Base-by-base conservation (phyloP, 2,797 vertebrate genomes). In the Sebastes paucispinis region DNA sequence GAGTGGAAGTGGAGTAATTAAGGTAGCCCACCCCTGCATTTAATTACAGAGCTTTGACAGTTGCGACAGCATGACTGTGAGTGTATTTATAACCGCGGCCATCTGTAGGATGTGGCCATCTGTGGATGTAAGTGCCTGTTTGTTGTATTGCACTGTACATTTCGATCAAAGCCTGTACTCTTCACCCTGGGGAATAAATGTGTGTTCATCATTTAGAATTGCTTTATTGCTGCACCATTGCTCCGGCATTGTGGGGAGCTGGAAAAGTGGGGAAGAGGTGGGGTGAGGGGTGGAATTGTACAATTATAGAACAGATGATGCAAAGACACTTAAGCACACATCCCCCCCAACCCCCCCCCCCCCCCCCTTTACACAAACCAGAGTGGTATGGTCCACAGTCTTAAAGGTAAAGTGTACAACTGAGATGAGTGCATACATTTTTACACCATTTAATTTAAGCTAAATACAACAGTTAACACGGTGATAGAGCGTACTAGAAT, bases 181-280 rank as follows among this genome's bases (percentile, higher is more conserved):
- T 57, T 82, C 79, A 69, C 87, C 87, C 75, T 25, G 8, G 89
- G 90, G 85, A 87, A 86, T 80, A 79, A 85, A 91, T 89, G 91
- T 91, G 92, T 93, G 92, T 93, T 94, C 92, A 94, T 93, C 91
- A 92, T 89, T 87, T 88, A 66, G 73, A 94, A 93, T 88, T 91
- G 92, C 83, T 94, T 95, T 93, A 95, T 89, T 94, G 92, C 91
- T 92, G 93, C 93, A 93, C 91, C 93, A 93, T 91, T 94, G 91
- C 93, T 89, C 86, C 64, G 24, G 85, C 83, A 64, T 84, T 85
- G 88, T 87, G 73, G 18, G 50, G 85, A 80, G 75, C 75, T 75
- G 70, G 80, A 66, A 81, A 50, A 83, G 87, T 76, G 75, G 62
- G 83, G 79, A 83, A 18, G 74, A 71, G 83, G 74, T 59, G 79